Percentiles rank a stretch among this genome's conserved stretches.
Conservation (phyloP, 2,888 invertebrate species). For the Litoditis marina region DNA sequence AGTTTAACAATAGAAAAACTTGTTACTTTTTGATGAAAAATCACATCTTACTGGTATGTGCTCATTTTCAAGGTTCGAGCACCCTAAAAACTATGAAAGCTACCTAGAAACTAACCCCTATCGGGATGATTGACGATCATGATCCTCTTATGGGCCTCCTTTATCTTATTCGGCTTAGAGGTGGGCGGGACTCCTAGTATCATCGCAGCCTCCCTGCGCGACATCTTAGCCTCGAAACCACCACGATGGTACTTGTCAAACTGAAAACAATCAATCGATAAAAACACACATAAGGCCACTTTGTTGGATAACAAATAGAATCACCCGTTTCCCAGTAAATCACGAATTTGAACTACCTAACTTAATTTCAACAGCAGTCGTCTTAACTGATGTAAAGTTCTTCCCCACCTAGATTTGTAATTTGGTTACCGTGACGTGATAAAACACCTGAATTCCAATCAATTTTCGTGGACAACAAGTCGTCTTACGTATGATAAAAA, state of each 20-base stretch:
- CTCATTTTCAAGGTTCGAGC: neutral
- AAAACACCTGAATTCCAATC: too few relatives aligned
- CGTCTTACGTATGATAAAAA: too few relatives aligned
- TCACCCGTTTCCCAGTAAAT: too few relatives aligned
- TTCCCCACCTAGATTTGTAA: too few relatives aligned
- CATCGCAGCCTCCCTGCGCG: constrained; percentile 50
- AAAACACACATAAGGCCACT: too few relatives aligned
- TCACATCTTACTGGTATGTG: neutral
- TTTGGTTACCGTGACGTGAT: too few relatives aligned
- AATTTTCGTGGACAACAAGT: too few relatives aligned
- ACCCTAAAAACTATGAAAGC: neutral
- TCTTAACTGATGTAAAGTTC: too few relatives aligned
- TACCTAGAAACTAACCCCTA: constrained; percentile 65
- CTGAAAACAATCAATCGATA: constrained; percentile 24
- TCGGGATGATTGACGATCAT: constrained; percentile 98
- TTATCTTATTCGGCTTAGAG: constrained; percentile 62
- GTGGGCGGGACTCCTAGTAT: constrained; percentile 53
- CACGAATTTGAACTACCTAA: too few relatives aligned
- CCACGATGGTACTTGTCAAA: constrained; percentile 56
- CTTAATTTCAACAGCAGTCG: too few relatives aligned
- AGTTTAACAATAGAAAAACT: neutral
- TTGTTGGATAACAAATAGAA: too few relatives aligned
- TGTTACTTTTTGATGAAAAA: too few relatives aligned
- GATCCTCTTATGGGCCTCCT: constrained; percentile 89
- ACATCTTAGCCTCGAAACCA: constrained; percentile 58